Base-by-base conservation (phyloP, 2,113 vertebrate species). In the Apodemus speciosus region DNA sequence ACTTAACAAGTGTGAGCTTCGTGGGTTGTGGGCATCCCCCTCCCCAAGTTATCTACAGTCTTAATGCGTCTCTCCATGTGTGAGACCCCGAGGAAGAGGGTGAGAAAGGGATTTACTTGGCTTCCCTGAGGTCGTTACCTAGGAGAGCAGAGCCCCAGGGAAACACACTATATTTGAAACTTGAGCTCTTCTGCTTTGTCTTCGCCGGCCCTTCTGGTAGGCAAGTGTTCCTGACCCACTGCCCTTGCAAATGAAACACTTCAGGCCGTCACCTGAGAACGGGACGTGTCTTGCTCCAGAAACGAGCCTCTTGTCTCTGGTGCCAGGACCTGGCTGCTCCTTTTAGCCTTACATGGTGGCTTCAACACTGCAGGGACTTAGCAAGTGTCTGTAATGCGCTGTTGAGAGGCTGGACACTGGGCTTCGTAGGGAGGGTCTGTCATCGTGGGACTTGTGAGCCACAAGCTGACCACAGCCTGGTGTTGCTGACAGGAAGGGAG, bases 401-500 rank as follows among this genome's bases (percentile, higher is more conserved):
- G 69, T 46, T 35, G 18, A 49, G 23, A 56, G 18, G n/a, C 23
- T 8, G 62, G 81, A 85, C 35, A 27, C 32, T 49, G 8, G 20
- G 13, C 56, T 20, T n/a, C 14, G 6, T 43, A 62, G 38, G 53
- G 66, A 46, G 10, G 21, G 58, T 38, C 83, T 62, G n/a, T 46
- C 81, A 32, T 25, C 43, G 80, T 10, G 23, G n/a, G 85, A 58
- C 40, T 64, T 32, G 25, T 30, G 25, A 75, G n/a, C 60, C 76
- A 13, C 21, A n/a, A 53, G 30, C 58, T 64, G 84, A 43, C 4
- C 14, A 20, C 8, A 64, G 35, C 20, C 25, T 53, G 38, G 46
- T 1, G 83, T 35, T 58, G 73, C 38, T 79, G 25, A 92, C 80
- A 87, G 91, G 91, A 80, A 87, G 64, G 64, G 75, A 90, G 68